Evolutionary conservation across 2,797 vertebrate genomes (phyloP).

Genomic region (Echeneis naucrates): DNA sequence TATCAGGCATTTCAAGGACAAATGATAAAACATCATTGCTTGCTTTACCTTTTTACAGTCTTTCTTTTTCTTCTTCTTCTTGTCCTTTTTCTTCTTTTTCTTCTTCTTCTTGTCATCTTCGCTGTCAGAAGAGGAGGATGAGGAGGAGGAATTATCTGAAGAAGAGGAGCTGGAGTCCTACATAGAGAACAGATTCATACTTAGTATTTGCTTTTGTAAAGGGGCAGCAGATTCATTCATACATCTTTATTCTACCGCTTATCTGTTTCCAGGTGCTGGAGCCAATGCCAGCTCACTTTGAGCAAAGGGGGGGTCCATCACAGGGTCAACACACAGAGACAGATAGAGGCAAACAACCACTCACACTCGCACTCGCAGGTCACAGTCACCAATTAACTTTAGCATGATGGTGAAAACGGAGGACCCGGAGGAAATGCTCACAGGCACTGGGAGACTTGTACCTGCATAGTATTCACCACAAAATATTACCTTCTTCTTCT

Average conservation of each 20-base stretch:
- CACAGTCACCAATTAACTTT: no score
- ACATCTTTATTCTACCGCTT: no score
- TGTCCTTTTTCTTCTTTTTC: conserved; percentile 54
- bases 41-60: conserved; percentile 56
- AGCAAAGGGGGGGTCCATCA: no score
- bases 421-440: no score
- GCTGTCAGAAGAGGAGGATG: conserved; percentile 65
- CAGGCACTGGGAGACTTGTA: no score
- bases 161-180: conserved; percentile 74
- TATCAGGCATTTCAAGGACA: neutral
- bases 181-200: fast-evolving
- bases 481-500: conserved; percentile 46
- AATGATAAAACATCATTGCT: neutral
- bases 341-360: no score
- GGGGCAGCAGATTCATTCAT: neutral
- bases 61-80: conserved; percentile 68
- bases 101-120: conserved; percentile 51
- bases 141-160: conserved; percentile 61
- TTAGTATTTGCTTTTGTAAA: neutral
- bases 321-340: no score
- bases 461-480: neutral
- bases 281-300: no score
- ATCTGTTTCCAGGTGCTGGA: no score
- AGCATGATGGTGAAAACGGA: no score
- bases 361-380: no score